These are phyloP conservation scores for Monopterus albus DNA, from an alignment of 2,113 vertebrate species.

Conservation along the genomic window DNA sequence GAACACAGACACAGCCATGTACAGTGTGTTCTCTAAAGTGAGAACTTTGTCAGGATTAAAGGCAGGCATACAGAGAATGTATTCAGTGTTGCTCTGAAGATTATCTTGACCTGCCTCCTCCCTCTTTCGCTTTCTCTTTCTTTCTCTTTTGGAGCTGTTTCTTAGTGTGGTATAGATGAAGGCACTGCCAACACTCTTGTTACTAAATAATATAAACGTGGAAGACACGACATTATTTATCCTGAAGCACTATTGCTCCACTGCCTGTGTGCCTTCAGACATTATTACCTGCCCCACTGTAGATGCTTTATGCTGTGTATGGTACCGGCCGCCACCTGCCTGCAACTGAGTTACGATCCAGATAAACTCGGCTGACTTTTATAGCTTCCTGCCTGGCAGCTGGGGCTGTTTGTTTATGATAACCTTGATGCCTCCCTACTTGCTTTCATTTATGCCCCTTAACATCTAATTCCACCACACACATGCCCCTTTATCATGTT, in stretches of 20 bases:
- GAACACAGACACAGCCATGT: too few species aligned
- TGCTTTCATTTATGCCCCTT: slow-evolving; percentile 22
- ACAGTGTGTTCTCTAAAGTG: too few species aligned
- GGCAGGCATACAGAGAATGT: too few species aligned
- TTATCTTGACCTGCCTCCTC: not conserved
- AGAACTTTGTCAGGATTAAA: too few species aligned
- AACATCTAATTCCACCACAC: slow-evolving; percentile 17
- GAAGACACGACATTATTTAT: not conserved
- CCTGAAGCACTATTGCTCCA: not conserved
- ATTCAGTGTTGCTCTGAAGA: too few species aligned
- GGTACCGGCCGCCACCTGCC: slow-evolving; percentile 48
- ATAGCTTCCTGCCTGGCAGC: slow-evolving; percentile 62
- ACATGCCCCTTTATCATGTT: not conserved
- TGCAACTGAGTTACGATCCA: slow-evolving; percentile 30
- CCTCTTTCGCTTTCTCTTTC: too few species aligned
- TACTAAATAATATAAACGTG: not conserved
- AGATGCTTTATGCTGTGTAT: slow-evolving; percentile 25
- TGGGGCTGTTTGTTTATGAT: slow-evolving; percentile 42
- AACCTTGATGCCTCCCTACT: slow-evolving; percentile 9
- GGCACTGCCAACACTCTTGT: not conserved
- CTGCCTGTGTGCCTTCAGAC: slow-evolving; percentile 7
- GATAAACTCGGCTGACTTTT: slow-evolving; percentile 31
- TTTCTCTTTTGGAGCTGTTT: not conserved
- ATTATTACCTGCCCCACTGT: not conserved
- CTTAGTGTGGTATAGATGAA: not conserved